phyloP scores from a whole-genome alignment of 2,797 vertebrate species.

The Antennarius maculatus region DNA sequence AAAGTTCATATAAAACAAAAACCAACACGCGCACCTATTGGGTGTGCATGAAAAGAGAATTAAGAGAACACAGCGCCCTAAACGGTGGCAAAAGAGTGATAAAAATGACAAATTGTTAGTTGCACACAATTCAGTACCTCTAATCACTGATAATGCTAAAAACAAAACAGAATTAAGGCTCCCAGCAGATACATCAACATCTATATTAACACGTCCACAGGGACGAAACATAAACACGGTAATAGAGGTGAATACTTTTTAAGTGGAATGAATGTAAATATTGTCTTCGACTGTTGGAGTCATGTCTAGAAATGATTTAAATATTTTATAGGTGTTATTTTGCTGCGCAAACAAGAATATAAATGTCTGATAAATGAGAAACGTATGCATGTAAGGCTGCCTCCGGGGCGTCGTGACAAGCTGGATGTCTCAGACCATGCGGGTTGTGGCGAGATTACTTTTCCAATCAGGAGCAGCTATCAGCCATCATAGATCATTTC shows the following conservation, averaged over 20 bases:
- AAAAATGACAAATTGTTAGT: not conserved
- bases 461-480: slow-evolving; percentile 50
- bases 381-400: slow-evolving; percentile 11
- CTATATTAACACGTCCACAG: not conserved
- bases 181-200: not conserved
- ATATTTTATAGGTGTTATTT: not conserved
- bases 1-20: slow-evolving; percentile 2
- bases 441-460: slow-evolving; percentile 29
- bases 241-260: too few species aligned
- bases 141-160: not conserved
- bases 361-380: slow-evolving; percentile 22
- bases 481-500: slow-evolving; percentile 57
- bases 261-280: not conserved
- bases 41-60: not conserved
- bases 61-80: not conserved
- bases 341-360: too few species aligned
- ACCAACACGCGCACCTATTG: not conserved
- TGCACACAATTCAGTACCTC: not conserved
- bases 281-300: not conserved
- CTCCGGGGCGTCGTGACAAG: slow-evolving; percentile 31
- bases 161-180: not conserved
- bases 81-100: not conserved
- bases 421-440: slow-evolving; percentile 21
- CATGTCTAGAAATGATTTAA: not conserved
- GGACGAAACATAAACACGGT: not conserved